Base-by-base conservation (phyloP, 1,140 invertebrate genomes). In the Trichogramma pretiosum region DNA sequence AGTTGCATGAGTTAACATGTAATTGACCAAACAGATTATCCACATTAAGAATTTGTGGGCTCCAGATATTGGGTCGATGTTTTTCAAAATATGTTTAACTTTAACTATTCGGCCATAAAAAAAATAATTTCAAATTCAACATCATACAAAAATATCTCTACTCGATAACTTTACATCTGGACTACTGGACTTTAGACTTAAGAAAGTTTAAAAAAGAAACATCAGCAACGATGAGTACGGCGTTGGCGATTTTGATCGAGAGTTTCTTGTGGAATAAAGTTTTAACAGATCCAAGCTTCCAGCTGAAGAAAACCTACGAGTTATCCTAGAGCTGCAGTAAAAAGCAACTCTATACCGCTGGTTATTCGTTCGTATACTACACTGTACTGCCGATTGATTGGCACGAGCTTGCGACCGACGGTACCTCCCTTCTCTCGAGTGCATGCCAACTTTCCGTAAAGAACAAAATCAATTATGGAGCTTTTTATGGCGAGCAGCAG, bases 401-500 rank as follows among this genome's bases (percentile, higher is more conserved):
- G 17, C 18, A 23, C 7, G 26, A 28, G 26, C 26, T 9, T n/a
- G 26, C 26, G 7, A 28, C 7, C 13, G 13, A 13, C 26, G 13
- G 26, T 13, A 28, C 7, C 26, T 9, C 39, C 43, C 43, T 51
- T 46, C 35, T 44, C 52, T 28, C 39, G 56, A 55, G 50, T 53
- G 60, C 60, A 59, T 59, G 50, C 57, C 56, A 60, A 62, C 60
- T 62, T 60, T 38, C 48, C 50, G 9, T 37, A 26, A 62, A 56
- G 59, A 61, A 62, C 59, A 61, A 62, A 64, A 64, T 64, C 62
- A 64, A 63, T 64, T 64, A 64, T 64, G 55, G 52, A 64, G 54
- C 53, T 44, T 50, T 49, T 37, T 49, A 49, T 34, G 19, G 23
- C 11, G 24, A n/a, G 17, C 23, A 40, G 22, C 47, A 21, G 5